phyloP scores from a whole-genome alignment of 2,113 vertebrate species.

The Microcebus lehilahytsara region DNA sequence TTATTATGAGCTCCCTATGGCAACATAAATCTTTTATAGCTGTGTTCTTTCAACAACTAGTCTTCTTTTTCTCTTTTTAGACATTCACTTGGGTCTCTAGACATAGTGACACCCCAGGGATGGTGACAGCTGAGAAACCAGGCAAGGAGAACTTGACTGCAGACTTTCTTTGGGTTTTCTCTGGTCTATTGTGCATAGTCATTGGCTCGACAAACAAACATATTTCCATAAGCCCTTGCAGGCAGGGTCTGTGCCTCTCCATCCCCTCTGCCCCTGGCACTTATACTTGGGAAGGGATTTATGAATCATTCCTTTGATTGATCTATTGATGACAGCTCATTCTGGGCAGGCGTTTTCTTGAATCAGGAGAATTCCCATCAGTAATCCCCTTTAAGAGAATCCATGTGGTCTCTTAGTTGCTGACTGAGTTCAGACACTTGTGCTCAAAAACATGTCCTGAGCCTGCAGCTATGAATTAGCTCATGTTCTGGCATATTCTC shows the following conservation, averaged over 20 bases:
- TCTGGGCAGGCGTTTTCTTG: slow-evolving; percentile 30
- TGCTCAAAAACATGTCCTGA: slow-evolving; percentile 3
- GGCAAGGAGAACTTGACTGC: background rate
- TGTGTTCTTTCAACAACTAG: background rate
- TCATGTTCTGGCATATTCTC: slow-evolving; percentile 33
- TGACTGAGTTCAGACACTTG: slow-evolving; percentile 34
- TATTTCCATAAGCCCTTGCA: background rate
- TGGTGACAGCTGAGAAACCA: background rate
- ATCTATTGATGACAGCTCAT: background rate
- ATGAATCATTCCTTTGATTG: background rate
- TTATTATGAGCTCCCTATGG: background rate
- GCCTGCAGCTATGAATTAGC: slow-evolving; percentile 9
- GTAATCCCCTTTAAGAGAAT: slow-evolving; percentile 4
- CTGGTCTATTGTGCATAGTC: background rate
- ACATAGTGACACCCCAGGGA: background rate
- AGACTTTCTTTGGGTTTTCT: background rate
- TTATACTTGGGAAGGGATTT: background rate
- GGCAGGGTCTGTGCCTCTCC: background rate
- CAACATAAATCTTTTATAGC: background rate
- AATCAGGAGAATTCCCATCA: background rate
- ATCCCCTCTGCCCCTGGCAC: background rate
- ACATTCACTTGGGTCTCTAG: background rate
- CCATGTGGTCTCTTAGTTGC: background rate
- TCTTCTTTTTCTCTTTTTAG: background rate
- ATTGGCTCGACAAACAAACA: background rate